phyloP scores from a whole-genome alignment of 2,888 invertebrate genomes.

The Xestia xanthographa region DNA sequence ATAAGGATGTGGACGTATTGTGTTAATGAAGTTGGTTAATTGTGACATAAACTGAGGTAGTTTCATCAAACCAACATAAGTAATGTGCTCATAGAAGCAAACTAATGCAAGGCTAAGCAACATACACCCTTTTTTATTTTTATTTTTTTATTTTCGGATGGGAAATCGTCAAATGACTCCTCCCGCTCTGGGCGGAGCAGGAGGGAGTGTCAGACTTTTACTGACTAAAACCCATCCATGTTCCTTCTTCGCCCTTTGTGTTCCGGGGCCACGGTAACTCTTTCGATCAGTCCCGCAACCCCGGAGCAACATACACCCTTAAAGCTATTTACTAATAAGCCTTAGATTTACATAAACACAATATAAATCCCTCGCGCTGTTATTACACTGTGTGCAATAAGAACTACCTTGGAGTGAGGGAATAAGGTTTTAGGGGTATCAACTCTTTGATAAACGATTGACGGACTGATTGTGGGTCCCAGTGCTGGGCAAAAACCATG shows the following conservation, averaged over 20 bases:
- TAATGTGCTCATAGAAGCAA: background rate
- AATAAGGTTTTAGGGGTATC: background rate
- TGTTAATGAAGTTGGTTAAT: background rate
- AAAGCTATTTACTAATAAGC: background rate
- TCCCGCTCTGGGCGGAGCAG: too few species aligned
- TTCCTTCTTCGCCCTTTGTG: too few species aligned
- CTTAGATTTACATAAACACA: slow-evolving; percentile 22
- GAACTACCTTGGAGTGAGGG: background rate
- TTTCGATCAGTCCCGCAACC: too few species aligned
- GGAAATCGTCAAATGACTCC: too few species aligned
- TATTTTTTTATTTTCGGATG: too few species aligned
- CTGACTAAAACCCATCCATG: too few species aligned
- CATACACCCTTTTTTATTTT: slow-evolving; percentile 11
- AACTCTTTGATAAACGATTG: background rate
- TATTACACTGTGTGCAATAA: slow-evolving; percentile 1
- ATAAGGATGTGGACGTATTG: too few species aligned
- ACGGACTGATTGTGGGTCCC: background rate
- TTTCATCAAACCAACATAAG: background rate
- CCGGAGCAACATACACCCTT: slow-evolving; percentile 5
- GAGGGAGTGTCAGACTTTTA: too few species aligned
- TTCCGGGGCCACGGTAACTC: too few species aligned
- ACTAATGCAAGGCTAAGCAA: background rate
- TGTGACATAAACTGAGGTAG: background rate
- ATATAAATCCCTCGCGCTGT: background rate
- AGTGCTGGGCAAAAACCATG: background rate